Evolutionary conservation across 53 echinoderm and acorn worm species (phyloP), one percentile per base, ranked within the genome.

Genomic region (Temnopleurus reevesii): DNA sequence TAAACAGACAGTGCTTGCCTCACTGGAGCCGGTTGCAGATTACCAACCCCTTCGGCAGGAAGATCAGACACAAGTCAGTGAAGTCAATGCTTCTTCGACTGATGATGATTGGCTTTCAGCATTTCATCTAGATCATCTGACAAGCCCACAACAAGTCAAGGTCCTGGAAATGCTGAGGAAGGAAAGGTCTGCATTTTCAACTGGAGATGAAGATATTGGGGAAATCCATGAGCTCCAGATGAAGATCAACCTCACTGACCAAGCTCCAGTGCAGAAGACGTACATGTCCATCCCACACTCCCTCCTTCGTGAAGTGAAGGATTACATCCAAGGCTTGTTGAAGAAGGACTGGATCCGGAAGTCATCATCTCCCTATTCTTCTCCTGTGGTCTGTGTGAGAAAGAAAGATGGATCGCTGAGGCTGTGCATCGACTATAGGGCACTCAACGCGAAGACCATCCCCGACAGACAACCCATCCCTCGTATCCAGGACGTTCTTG

Each of bases 361-460:
- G 45, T 92, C 94, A 10, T 49, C 83, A 19, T 92, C 92, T 5
- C 89, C 94, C 0, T 91, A 92, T 29, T 91, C 94, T 18, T 92
- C 91, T 12, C 91, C 91, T 23, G 43, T 92, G 0, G 96, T 96
- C 21, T 96, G 96, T 83, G 94, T 94, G 3, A 45, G 94, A 23
- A 93, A 96, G 66, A 90, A 92, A 46, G 96, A 94, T 86, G 93
- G 96, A 41, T 47, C 77, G 8, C 58, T 95, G 4, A 81, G 93
- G 12, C 89, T 95, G 19, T 95, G 93, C 38, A 76, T 91, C 4
- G 93, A 95, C 46, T 95, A 93, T 57, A 45, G 95, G 12, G 92
- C 86, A n/a, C 64, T 93, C 12, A 93, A 93, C 61, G 45, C 28
- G 1, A 96, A 96, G 76, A 96, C 94, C 2, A 57, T 94, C 17